A percentile compares a stretch with the other conserved stretches of the same genome.
Evolutionary conservation across 2,888 invertebrate species (phyloP).

Genomic region (Mesoligia furuncula): DNA sequence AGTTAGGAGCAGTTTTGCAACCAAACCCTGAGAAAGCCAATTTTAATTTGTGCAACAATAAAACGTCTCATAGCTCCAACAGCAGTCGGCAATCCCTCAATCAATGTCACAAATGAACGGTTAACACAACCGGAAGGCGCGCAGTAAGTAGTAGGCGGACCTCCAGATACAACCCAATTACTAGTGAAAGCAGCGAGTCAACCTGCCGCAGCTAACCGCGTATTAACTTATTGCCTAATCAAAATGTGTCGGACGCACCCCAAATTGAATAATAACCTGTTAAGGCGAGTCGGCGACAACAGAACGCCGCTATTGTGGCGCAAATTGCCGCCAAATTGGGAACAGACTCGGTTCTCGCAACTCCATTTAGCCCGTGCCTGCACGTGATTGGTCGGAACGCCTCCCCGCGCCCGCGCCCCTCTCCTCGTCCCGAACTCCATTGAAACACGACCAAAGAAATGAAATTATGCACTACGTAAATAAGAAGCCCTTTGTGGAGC

Average conservation of each 20-base stretch:
- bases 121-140: constrained; percentile 26
- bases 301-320: constrained; percentile 83
- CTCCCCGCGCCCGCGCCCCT: constrained; percentile 70
- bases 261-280: constrained; percentile 88
- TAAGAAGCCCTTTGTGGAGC: constrained; percentile 81
- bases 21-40: background rate
- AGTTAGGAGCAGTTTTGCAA: background rate
- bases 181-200: constrained; percentile 59
- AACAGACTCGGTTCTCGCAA: constrained; percentile 83
- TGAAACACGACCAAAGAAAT: constrained; percentile 81
- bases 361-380: constrained; percentile 86
- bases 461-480: constrained; percentile 87
- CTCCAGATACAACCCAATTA: constrained; percentile 59
- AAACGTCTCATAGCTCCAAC: background rate
- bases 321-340: constrained; percentile 89
- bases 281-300: constrained; percentile 76
- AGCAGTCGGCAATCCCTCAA: constrained; percentile 10
- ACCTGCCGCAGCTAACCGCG: constrained; percentile 78
- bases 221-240: constrained; percentile 86
- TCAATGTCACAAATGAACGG: constrained; percentile 37
- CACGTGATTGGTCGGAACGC: constrained; percentile 88
- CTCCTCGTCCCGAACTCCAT: constrained; percentile 70
- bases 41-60: background rate
- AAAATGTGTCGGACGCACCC: constrained; percentile 86
- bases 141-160: constrained; percentile 49